Conservation (phyloP, 2,797 vertebrate species). For the Apodemus agrarius region DNA sequence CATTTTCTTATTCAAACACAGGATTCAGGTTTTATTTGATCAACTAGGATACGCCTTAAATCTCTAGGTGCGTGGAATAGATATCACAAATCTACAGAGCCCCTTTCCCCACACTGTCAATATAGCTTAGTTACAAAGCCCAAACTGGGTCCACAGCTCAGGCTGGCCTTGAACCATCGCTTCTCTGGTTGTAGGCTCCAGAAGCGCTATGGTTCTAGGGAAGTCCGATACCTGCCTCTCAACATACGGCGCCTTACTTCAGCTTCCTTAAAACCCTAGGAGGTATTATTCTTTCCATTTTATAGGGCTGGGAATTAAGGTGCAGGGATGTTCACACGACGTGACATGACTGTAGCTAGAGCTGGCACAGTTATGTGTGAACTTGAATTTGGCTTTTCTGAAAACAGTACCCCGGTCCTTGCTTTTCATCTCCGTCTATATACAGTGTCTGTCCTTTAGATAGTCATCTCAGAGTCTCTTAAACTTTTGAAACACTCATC, state of each 20-base stretch:
- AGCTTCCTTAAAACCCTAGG: background rate
- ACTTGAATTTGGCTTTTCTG: constrained; percentile 43
- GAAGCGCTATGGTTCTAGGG: background rate
- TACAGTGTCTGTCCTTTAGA: constrained; percentile 16
- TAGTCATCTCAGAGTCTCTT: constrained; percentile 1
- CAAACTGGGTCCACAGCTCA: background rate
- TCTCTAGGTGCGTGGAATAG: background rate
- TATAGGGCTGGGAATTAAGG: background rate
- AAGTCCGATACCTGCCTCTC: background rate
- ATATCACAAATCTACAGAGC: background rate
- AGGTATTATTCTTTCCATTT: background rate
- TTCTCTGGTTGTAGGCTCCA: background rate
- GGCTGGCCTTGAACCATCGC: background rate
- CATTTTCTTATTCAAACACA: constrained; percentile 40
- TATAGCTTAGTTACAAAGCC: background rate
- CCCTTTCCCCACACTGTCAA: background rate
- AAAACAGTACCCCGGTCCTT: background rate
- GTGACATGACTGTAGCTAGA: background rate
- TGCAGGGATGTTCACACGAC: background rate
- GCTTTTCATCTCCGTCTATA: background rate
- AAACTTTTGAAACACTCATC: background rate
- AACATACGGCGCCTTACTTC: background rate
- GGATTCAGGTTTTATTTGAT: constrained; percentile 27
- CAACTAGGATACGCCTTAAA: background rate
- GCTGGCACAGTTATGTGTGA: background rate